Conservation (phyloP, 2,113 vertebrate species). For the Pelecanoides urinatrix region DNA sequence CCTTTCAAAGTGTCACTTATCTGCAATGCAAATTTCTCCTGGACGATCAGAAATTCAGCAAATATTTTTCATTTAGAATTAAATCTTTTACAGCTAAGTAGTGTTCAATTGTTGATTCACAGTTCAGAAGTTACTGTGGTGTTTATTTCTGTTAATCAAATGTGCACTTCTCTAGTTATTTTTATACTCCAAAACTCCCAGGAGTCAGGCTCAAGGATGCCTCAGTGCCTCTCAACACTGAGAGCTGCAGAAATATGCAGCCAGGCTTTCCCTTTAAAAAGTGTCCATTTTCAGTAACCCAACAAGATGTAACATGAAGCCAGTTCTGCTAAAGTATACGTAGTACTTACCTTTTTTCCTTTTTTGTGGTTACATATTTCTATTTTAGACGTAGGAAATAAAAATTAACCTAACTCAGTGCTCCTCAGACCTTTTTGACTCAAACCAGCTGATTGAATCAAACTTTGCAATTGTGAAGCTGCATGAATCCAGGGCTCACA, state of each 20-base stretch:
- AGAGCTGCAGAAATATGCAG: not conserved
- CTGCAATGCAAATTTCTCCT: constrained; percentile 58
- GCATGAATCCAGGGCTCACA: not conserved
- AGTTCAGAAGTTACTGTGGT: constrained; percentile 37
- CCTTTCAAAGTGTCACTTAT: constrained; percentile 39
- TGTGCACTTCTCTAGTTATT: not conserved
- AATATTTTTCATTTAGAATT: constrained; percentile 23
- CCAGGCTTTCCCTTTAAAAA: not conserved
- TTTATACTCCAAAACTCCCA: not conserved
- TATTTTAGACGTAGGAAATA: not conserved
- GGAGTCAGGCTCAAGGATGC: not conserved
- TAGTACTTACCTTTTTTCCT: not conserved
- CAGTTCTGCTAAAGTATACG: not conserved
- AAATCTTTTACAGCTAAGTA: constrained; percentile 13
- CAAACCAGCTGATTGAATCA: not conserved
- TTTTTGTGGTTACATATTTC: not conserved
- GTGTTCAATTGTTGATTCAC: constrained; percentile 41
- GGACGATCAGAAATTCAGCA: constrained; percentile 26
- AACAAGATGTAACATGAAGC: not conserved
- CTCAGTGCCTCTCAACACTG: not conserved
- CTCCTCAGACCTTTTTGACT: not conserved
- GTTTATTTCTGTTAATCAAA: constrained; percentile 39
- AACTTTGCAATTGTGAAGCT: not conserved
- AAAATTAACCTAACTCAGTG: not conserved
- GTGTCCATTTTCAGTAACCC: not conserved